Evolutionary conservation across 2,888 invertebrate genomes (phyloP), one percentile per base, ranked within the genome.

Genomic region (Clepsis dumicolana): DNA sequence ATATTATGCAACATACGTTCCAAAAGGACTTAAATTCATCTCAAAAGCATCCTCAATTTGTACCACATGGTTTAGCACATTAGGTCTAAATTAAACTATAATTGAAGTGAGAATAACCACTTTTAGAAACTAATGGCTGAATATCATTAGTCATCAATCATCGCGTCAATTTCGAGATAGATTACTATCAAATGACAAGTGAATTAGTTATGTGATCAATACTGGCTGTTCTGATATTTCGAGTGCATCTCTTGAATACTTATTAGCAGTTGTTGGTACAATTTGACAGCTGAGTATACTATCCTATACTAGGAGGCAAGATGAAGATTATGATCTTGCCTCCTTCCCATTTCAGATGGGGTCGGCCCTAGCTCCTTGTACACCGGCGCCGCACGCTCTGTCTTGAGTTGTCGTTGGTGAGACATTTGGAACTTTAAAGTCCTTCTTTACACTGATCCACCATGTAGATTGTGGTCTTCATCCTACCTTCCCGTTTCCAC

Each of bases 141-240:
- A 48, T 48, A 48, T 21, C 44, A 18, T 18, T 18, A 18, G 44
- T 44, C 44, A 41, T n/a, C 41, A n/a, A 4, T 41, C 41, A 41
- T 10, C 18, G 7, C 10, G 44, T 18, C 21, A 48, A 48, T 48
- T 48, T 21, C 12, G 12, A 21, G 18, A 4, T 48, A 48, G 21
- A 48, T 21, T 21, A 48, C 18, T 48, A 48, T 48, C 48, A 48
- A 48, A 48, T 18, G 12, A 10, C 48, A 2, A 21, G 48, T 48
- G 48, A 48, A 48, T 48, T 48, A 48, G 18, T 48, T 21, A 48
- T 21, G 48, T 21, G 21, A 48, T 21, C 21, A 48, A 12, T 48
- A 48, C 10, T 18, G 21, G 3, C 12, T 21, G 12, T 21, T 48
- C 12, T 12, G 12, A 5, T 48, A 12, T 21, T 18, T 21, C 4